A percentile compares a stretch with the other conserved stretches of the same genome.
Conservation (phyloP, 2,888 invertebrate genomes). For the Eutolmus rufibarbis region DNA sequence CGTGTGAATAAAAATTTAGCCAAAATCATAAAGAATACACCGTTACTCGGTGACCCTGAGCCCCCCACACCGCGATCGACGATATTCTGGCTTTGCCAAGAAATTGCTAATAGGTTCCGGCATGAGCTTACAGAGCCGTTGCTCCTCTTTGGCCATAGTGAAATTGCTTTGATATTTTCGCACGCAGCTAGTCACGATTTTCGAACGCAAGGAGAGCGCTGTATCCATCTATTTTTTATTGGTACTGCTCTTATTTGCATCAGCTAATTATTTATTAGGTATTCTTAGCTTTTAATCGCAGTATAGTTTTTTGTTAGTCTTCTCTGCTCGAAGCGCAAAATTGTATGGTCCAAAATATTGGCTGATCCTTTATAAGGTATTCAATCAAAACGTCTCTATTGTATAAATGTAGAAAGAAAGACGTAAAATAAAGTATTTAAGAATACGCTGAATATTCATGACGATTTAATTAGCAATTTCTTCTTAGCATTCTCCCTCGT, state of each 20-base stretch:
- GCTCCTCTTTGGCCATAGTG: neutral
- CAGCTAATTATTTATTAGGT: neutral
- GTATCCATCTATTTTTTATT: neutral
- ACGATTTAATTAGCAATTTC: neutral
- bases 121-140: conserved; percentile 22
- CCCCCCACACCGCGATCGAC: conserved; percentile 40
- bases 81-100: conserved; percentile 47
- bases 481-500: neutral
- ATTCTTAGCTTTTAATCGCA: neutral
- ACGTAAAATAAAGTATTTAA: neutral
- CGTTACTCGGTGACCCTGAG: conserved; percentile 46
- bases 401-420: neutral
- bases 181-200: neutral
- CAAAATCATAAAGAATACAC: conserved; percentile 39
- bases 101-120: conserved; percentile 46
- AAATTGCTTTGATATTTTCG: neutral
- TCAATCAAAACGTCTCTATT: neutral
- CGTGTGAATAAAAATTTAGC: conserved; percentile 42
- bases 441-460: neutral
- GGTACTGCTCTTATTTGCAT: neutral
- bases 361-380: neutral
- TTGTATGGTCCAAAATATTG: neutral
- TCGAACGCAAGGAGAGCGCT: neutral
- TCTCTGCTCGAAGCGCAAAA: neutral
- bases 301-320: neutral